Percentiles rank a stretch among this genome's conserved stretches.
phyloP scores from a whole-genome alignment of 2,797 vertebrate genomes.

The Sebastes minor region DNA sequence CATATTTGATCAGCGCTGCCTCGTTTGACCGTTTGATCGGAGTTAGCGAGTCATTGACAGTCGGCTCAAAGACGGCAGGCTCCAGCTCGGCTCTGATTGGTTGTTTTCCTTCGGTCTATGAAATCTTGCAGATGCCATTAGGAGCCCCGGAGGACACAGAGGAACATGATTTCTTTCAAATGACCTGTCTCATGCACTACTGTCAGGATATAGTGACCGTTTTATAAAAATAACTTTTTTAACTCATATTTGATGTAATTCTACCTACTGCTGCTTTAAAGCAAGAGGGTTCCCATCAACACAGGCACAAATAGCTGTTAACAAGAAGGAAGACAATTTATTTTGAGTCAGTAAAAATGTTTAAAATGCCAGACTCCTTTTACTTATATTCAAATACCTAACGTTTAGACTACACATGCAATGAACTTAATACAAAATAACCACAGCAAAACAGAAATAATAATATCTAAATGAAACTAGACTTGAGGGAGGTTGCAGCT shows the following conservation, averaged over 20 bases:
- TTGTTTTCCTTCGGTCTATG: no score
- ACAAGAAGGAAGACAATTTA: background rate
- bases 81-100: no score
- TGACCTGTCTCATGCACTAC: no score
- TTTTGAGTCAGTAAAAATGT: background rate
- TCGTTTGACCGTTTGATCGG: no score
- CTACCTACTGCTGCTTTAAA: background rate
- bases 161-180: no score
- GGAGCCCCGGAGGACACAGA: no score
- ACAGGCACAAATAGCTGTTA: background rate
- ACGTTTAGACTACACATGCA: background rate
- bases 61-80: no score
- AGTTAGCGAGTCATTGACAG: no score
- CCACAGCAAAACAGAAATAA: background rate
- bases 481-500: background rate
- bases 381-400: background rate
- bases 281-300: background rate
- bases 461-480: background rate
- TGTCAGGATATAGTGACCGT: no score
- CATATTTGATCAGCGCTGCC: fast-evolving
- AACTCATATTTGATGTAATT: background rate
- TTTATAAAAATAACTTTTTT: no score
- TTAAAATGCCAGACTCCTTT: background rate
- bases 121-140: no score
- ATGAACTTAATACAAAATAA: background rate